A percentile compares a stretch with the other conserved stretches of the same genome.
These are phyloP conservation scores for Scaptomyza polygonia DNA, from an alignment of 2,888 invertebrate genomes.

Conservation along the genomic window DNA sequence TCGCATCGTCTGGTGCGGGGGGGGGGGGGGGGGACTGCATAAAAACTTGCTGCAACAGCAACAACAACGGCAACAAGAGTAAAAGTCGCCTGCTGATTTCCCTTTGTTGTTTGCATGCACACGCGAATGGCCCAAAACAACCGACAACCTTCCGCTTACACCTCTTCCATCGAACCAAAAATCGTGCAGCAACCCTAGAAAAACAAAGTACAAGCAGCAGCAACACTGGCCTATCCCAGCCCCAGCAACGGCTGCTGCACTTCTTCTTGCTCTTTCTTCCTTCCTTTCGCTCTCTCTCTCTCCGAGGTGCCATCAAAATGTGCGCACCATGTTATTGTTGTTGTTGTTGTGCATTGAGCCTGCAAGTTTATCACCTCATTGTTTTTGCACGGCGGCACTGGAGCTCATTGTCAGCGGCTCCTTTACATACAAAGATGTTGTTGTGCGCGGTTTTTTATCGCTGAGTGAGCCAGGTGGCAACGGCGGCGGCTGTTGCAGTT, in stretches of 20 bases:
- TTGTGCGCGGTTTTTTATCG: constrained; percentile 56
- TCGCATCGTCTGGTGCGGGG: constrained; percentile 24
- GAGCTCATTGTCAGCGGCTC: constrained; percentile 52
- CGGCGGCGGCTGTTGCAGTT: constrained; percentile 43
- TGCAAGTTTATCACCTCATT: constrained; percentile 78
- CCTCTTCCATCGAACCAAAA: too few relatives aligned
- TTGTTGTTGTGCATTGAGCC: constrained; percentile 69
- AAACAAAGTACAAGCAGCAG: background rate
- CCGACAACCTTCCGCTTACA: background rate
- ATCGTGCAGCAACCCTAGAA: constrained; percentile 1
- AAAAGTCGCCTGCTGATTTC: constrained; percentile 60
- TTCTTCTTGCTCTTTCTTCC: constrained; percentile 32
- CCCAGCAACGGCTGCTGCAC: constrained; percentile 40
- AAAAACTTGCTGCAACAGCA: constrained; percentile 35
- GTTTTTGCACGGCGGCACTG: constrained; percentile 65
- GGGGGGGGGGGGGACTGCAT: constrained; percentile 33
- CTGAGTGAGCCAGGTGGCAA: constrained; percentile 49
- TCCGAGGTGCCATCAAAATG: constrained; percentile 74
- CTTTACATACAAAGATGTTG: background rate
- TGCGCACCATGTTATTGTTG: constrained; percentile 48
- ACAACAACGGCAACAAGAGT: constrained; percentile 29
- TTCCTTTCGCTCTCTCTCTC: constrained; percentile 31
- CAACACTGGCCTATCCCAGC: constrained; percentile 12
- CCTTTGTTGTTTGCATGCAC: constrained; percentile 71
- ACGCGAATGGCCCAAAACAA: constrained; percentile 51